phyloP scores from a whole-genome alignment of 37 sponge, comb jelly and placozoan genomes.

The Cliona cf. orientalis region DNA sequence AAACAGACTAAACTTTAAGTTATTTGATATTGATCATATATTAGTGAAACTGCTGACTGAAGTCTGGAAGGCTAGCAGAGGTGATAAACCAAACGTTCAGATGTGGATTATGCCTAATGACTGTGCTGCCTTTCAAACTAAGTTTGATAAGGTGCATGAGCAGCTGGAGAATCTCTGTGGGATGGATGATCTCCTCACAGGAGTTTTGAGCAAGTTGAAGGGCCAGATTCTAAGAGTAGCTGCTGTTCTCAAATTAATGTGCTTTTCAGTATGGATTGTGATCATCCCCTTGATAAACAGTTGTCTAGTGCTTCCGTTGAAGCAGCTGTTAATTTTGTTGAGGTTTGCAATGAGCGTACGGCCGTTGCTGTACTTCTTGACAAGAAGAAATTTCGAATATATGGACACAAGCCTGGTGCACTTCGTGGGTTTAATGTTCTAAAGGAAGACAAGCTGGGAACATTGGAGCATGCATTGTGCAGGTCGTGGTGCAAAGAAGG shows the following conservation, averaged over 20 bases:
- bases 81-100: background rate
- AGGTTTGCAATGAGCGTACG: background rate
- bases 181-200: background rate
- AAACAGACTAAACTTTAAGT: background rate
- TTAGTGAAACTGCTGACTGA: background rate
- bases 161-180: background rate
- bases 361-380: background rate
- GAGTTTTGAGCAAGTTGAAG: background rate
- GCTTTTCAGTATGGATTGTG: background rate
- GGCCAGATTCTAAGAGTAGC: background rate
- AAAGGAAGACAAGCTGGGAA: background rate
- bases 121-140: background rate
- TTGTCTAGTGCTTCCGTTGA: background rate
- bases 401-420: background rate
- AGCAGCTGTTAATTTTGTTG: slow-evolving; percentile 4
- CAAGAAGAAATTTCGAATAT: background rate
- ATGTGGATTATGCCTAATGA: background rate
- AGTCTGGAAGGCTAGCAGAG: background rate
- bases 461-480: background rate
- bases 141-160: background rate
- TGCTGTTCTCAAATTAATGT: background rate
- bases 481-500: background rate
- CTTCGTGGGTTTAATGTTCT: background rate
- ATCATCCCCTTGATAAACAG: background rate
- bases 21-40: too few relatives aligned